These are phyloP conservation scores for Dipodomys ordii DNA, from an alignment of 2,113 vertebrate species.

Conservation along the genomic window DNA sequence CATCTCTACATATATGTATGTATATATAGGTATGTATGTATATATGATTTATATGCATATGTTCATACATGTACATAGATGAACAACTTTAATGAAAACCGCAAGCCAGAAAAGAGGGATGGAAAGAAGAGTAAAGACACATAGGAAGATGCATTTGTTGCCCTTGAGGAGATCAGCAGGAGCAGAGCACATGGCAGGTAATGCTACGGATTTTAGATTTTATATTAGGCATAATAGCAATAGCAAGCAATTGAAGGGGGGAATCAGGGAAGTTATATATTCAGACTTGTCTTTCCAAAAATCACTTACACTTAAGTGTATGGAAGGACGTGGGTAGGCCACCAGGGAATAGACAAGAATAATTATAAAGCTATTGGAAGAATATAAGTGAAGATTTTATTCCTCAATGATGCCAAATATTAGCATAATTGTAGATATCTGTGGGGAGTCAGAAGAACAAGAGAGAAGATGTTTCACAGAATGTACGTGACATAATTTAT, in stretches of 20 bases:
- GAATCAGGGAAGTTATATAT: neutral
- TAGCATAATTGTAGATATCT: slow-evolving; percentile 31
- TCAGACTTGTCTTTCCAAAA: slow-evolving; percentile 2
- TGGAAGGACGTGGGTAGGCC: neutral
- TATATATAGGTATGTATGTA: neutral
- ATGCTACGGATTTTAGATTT: neutral
- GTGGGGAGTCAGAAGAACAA: neutral
- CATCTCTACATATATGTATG: too few relatives aligned
- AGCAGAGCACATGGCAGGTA: neutral
- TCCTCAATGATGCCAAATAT: slow-evolving; percentile 11
- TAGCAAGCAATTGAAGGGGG: neutral
- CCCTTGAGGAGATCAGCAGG: neutral
- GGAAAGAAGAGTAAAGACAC: neutral
- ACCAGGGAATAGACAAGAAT: neutral
- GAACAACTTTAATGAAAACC: neutral
- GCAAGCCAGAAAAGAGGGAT: neutral
- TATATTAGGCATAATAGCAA: neutral
- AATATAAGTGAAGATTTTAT: neutral
- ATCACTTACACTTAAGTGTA: neutral
- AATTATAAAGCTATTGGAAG: neutral
- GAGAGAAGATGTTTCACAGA: neutral
- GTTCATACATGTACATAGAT: neutral
- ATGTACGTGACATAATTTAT: neutral
- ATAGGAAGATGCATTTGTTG: accelerated
- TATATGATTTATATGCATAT: accelerated